Evolutionary conservation across 2,113 vertebrate species (phyloP).

Genomic region (Aphyosemion australe): DNA sequence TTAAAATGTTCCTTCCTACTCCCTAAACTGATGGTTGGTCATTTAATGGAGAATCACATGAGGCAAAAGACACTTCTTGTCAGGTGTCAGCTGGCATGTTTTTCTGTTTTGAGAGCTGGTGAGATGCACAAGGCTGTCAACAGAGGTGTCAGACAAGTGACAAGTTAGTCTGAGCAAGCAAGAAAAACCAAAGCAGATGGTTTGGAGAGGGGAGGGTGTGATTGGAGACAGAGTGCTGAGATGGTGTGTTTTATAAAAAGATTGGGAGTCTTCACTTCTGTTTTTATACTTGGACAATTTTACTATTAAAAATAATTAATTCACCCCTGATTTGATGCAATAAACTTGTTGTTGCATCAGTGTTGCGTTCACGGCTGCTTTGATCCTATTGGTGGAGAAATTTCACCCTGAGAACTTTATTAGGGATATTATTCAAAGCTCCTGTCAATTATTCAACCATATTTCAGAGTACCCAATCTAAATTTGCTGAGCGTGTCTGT

Average conservation of each 20-base stretch:
- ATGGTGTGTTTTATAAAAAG: background rate
- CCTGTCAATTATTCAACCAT: background rate
- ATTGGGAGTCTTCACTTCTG: background rate
- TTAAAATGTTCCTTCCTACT: too few relatives aligned
- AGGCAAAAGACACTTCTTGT: slow-evolving; percentile 24
- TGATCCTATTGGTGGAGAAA: slow-evolving; percentile 21
- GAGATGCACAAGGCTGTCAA: slow-evolving; percentile 51
- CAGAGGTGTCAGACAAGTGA: slow-evolving; percentile 51
- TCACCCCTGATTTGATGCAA: too few relatives aligned
- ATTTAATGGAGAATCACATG: background rate
- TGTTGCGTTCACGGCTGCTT: background rate
- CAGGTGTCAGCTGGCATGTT: slow-evolving; percentile 34
- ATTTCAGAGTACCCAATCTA: background rate
- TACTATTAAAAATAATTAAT: too few relatives aligned
- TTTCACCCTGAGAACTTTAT: background rate
- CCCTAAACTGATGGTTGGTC: background rate
- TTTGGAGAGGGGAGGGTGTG: slow-evolving; percentile 23
- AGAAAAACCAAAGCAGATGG: slow-evolving; percentile 46
- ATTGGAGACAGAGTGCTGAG: slow-evolving; percentile 6
- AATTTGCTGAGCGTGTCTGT: background rate
- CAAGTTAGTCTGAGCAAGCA: slow-evolving; percentile 44
- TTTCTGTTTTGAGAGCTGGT: slow-evolving; percentile 34
- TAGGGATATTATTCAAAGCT: too few relatives aligned
- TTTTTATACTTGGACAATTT: too few relatives aligned
- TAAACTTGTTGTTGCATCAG: slow-evolving; percentile 14